phyloP scores from a whole-genome alignment of 2,888 invertebrate genomes.

The Archips crataeganus region DNA sequence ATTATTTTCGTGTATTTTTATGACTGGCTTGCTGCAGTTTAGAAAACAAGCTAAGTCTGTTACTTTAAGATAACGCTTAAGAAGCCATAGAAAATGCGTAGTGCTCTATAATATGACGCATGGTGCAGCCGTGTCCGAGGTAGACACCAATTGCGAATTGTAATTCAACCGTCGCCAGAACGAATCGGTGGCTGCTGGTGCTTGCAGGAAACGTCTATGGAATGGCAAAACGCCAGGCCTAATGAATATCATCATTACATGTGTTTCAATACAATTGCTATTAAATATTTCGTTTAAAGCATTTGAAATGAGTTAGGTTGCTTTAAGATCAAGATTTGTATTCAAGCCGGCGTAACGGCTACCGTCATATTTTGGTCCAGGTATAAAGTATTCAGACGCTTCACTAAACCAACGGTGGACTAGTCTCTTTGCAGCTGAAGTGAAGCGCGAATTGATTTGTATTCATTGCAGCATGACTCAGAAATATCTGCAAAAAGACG shows the following conservation, averaged over 20 bases:
- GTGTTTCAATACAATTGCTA: slow-evolving; percentile 54
- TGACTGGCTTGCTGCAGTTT: slow-evolving; percentile 2
- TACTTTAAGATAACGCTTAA: slow-evolving; percentile 48
- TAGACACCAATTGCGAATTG: slow-evolving; percentile 64
- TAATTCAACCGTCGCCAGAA: slow-evolving; percentile 74
- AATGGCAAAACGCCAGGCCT: slow-evolving; percentile 76
- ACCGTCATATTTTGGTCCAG: background rate
- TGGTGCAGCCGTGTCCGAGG: slow-evolving; percentile 64
- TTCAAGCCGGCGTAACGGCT: background rate
- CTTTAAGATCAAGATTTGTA: slow-evolving; percentile 7
- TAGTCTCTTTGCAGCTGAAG: slow-evolving; percentile 5
- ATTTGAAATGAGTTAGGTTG: slow-evolving; percentile 11
- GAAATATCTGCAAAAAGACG: slow-evolving; percentile 13
- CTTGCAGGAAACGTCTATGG: slow-evolving; percentile 74
- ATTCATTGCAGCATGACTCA: slow-evolving; percentile 27
- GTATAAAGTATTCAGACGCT: slow-evolving; percentile 13
- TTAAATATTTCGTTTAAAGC: slow-evolving; percentile 19
- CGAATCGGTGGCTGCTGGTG: slow-evolving; percentile 69
- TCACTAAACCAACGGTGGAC: background rate
- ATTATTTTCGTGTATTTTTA: slow-evolving; percentile 12
- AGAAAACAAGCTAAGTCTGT: background rate
- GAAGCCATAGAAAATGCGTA: slow-evolving; percentile 55
- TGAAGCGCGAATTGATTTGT: slow-evolving; percentile 24
- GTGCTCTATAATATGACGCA: slow-evolving; percentile 66
- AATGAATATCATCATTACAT: slow-evolving; percentile 68